Evolutionary conservation across 2,797 vertebrate species (phyloP), one percentile per base, ranked within the genome.

Genomic region (Psittacula echo): DNA sequence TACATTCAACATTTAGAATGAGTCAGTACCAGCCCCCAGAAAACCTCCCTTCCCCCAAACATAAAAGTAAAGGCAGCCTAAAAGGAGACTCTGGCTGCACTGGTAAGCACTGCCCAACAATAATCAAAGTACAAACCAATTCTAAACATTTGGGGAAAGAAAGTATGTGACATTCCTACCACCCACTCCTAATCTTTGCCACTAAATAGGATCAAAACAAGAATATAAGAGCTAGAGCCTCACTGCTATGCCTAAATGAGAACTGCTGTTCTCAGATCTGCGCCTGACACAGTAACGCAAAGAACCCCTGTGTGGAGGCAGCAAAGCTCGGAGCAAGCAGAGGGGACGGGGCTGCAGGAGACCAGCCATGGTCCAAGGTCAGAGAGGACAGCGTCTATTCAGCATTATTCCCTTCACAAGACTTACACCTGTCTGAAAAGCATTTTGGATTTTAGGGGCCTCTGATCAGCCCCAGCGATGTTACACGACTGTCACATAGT

Each of bases 11-110:
- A 72, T 42, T 60, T 26, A 23, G 34, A 78, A 70, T 83, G 83
- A 95, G 61, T 94, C 95, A 94, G 78, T 82, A 64, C 3, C 78
- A 94, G 53, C 65, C 58, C 39, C 42, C 73, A 90, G 72, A 74
- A 74, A 73, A 54, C 37, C 41, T 91, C 58, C 70, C 67, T 70
- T 74, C 30, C 37, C n/a, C 27, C 30, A 85, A 51, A 83, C 0
- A 8, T 17, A 37, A 95, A 60, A 53, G 26, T 14, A 61, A 44
- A 83, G 21, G 56, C 72, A 65, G 20, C 37, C 39, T 72, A 18
- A 71, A 85, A 74, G 27, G 54, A 85, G 26, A 68, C 66, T 48
- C 23, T 24, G 41, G 51, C 51, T 72, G 26, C 53, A 7, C 56
- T n/a, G 27, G 12, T 83, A 37, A 68, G 39, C 0, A 0, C 53